Conservation (phyloP, 2,797 vertebrate species). For the Myiotriccus ornatus region DNA sequence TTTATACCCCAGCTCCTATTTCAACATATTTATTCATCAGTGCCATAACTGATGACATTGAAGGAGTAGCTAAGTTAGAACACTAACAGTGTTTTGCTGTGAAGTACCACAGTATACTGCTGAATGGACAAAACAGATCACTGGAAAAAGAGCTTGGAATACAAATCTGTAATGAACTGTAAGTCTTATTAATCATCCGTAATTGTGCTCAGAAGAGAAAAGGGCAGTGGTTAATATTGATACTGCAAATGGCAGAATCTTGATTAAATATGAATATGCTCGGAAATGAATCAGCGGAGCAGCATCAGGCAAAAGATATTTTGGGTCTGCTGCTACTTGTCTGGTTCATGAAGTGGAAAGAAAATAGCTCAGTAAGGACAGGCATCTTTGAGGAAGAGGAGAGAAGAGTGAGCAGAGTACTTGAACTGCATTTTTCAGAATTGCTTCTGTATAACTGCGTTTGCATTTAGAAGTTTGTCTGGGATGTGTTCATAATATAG, state of each 20-base stretch:
- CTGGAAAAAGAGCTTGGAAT: constrained; percentile 15
- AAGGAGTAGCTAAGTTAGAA: neutral
- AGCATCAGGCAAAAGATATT: neutral
- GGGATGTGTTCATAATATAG: rapidly evolving
- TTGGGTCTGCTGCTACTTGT: neutral
- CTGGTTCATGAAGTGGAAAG: neutral
- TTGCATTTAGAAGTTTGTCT: neutral
- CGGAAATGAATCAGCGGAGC: neutral
- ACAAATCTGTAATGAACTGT: neutral
- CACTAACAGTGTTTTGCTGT: neutral
- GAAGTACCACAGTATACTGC: neutral
- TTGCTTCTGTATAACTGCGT: rapidly evolving
- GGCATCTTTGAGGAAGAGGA: neutral
- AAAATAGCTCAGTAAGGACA: neutral
- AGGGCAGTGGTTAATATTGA: neutral
- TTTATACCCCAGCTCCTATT: neutral
- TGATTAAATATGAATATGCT: constrained; percentile 47
- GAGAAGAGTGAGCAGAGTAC: neutral
- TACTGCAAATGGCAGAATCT: neutral
- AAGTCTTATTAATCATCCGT: constrained; percentile 23
- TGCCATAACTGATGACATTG: neutral
- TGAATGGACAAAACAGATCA: neutral
- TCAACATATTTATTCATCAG: neutral
- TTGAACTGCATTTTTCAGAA: neutral
- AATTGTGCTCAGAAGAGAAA: constrained; percentile 24